A percentile compares a stretch with the other conserved stretches of the same genome.
Evolutionary conservation across 2,888 invertebrate species (phyloP).

Genomic region (Cataglyphis cursor): DNA sequence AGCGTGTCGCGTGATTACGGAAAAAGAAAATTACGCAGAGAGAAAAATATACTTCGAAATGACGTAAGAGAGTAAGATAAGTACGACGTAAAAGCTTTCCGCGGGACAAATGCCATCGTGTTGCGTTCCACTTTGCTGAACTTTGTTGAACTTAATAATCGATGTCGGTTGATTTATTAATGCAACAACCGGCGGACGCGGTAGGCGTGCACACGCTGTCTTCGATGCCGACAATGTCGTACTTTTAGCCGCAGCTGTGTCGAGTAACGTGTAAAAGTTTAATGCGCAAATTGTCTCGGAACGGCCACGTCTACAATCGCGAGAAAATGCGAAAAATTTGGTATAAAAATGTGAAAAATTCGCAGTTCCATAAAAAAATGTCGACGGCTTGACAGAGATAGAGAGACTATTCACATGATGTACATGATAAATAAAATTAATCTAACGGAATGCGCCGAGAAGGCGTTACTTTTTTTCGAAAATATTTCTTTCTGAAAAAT

Average conservation of each 20-base stretch:
- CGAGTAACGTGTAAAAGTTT: conserved; percentile 51
- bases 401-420: not conserved
- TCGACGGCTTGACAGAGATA: conserved; percentile 21
- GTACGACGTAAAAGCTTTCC: conserved; percentile 12
- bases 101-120: conserved; percentile 25
- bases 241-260: conserved; percentile 50
- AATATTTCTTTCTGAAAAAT: not conserved
- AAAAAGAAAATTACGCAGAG: conserved; percentile 14
- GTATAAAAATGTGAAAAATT: conserved; percentile 24
- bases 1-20: conserved; percentile 3
- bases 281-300: conserved; percentile 34
- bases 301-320: conserved; percentile 17
- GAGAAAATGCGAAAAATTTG: conserved; percentile 33
- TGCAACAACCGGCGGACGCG: conserved; percentile 49
- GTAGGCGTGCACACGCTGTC: conserved; percentile 57
- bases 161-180: conserved; percentile 54
- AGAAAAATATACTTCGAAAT: not conserved
- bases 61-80: conserved; percentile 25
- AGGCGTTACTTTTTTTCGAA: not conserved
- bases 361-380: conserved; percentile 15
- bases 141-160: conserved; percentile 58
- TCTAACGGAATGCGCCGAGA: not conserved
- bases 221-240: conserved; percentile 52
- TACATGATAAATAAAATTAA: not conserved
- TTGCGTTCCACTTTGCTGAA: conserved; percentile 54